Evolutionary conservation across 2,888 invertebrate genomes (phyloP).

Genomic region (Aspidiotus destructor): DNA sequence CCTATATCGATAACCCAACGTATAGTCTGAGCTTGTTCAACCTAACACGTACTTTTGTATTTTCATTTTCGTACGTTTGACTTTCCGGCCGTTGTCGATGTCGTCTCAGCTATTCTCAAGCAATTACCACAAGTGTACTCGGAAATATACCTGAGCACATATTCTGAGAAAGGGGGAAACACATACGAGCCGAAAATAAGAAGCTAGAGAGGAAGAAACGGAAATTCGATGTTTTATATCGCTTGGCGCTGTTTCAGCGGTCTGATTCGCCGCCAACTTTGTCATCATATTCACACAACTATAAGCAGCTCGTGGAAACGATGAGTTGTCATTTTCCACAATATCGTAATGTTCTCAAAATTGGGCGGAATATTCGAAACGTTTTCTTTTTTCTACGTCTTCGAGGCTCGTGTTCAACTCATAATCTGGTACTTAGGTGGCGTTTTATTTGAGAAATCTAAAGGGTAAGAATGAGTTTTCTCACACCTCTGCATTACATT

Average conservation of each 20-base stretch:
- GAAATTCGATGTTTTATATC: conserved; percentile 5
- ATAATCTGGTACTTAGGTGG: too few relatives aligned
- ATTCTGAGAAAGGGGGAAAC: not conserved
- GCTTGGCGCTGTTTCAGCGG: conserved; percentile 27
- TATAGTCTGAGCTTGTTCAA: conserved; percentile 5
- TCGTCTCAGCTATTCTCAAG: not conserved
- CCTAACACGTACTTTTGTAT: conserved; percentile 20
- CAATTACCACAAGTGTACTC: too few relatives aligned
- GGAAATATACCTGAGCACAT: too few relatives aligned
- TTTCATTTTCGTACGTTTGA: not conserved
- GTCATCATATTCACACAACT: conserved; percentile 6
- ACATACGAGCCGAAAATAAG: conserved; percentile 1
- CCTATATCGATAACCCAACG: not conserved
- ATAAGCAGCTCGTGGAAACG: not conserved
- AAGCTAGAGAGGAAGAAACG: not conserved
- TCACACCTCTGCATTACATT: too few relatives aligned
- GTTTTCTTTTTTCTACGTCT: too few relatives aligned
- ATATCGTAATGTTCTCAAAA: too few relatives aligned
- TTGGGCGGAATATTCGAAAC: too few relatives aligned
- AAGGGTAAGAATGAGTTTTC: too few relatives aligned
- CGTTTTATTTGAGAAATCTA: too few relatives aligned
- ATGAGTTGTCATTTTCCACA: not conserved
- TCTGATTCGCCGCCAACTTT: conserved; percentile 28
- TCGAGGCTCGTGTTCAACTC: too few relatives aligned
- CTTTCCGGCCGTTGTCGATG: not conserved